Percentiles rank a stretch among this genome's conserved stretches.
Conservation (phyloP, 2,797 vertebrate genomes). For the Apogon hyalosoma region DNA sequence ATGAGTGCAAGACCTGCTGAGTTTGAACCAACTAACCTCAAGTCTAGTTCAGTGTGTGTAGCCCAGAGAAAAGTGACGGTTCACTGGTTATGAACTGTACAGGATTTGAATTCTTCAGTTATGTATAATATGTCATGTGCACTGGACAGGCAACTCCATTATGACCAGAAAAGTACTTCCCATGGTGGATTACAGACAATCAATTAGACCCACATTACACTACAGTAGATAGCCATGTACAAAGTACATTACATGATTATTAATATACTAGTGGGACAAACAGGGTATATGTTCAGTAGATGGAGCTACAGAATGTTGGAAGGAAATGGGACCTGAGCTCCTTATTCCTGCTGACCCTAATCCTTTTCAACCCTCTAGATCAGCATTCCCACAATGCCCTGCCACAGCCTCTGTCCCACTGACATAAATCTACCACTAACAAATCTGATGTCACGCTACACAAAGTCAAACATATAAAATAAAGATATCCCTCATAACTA, state of each 20-base stretch:
- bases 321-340: constrained; percentile 64
- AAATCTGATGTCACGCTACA: constrained; percentile 47
- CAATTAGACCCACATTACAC: neutral
- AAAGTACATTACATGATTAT: neutral
- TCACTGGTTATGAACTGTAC: constrained; percentile 53
- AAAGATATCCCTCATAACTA: neutral
- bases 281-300: constrained; percentile 5
- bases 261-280: constrained; percentile 6
- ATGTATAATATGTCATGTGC: constrained; percentile 51
- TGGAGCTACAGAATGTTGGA: constrained; percentile 33
- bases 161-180: constrained; percentile 31
- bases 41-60: constrained; percentile 28
- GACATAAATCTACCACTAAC: constrained; percentile 59
- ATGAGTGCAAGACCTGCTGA: constrained; percentile 71
- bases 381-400: constrained; percentile 73
- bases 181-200: constrained; percentile 25
- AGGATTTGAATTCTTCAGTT: constrained; percentile 65
- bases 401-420: constrained; percentile 49
- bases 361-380: constrained; percentile 73
- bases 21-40: constrained; percentile 78
- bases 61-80: constrained; percentile 52
- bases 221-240: neutral
- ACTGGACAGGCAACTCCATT: constrained; percentile 30
- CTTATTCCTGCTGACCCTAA: constrained; percentile 80
- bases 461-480: constrained; percentile 6